These are phyloP conservation scores for Aythya baeri DNA, from an alignment of 2,113 vertebrate genomes.

Conservation along the genomic window DNA sequence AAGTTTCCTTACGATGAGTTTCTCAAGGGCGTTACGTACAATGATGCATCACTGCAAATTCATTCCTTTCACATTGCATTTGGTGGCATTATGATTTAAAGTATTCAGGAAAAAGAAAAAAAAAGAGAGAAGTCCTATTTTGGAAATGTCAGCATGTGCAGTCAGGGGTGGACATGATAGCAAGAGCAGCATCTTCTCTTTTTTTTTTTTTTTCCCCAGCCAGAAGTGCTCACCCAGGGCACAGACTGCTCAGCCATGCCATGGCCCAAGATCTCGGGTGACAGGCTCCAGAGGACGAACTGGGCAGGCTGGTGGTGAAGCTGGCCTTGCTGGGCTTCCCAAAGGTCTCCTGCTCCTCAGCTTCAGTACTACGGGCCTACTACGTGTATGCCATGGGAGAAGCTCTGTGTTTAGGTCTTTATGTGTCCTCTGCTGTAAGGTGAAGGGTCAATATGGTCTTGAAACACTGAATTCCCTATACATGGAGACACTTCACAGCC, in stretches of 20 bases:
- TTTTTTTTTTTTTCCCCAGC: background rate
- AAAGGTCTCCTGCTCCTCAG: background rate
- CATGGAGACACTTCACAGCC: background rate
- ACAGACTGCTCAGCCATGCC: background rate
- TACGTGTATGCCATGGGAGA: accelerated
- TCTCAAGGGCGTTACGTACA: background rate
- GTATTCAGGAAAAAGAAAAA: background rate
- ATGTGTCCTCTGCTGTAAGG: background rate
- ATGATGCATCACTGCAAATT: background rate
- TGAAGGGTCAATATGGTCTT: background rate
- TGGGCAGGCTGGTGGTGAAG: background rate
- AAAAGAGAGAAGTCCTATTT: background rate
- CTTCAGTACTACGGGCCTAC: background rate
- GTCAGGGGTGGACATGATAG: background rate
- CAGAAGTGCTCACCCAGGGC: background rate
- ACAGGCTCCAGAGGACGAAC: background rate
- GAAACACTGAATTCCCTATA: background rate
- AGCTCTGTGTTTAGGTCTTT: background rate
- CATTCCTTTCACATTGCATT: background rate
- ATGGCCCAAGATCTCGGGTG: background rate
- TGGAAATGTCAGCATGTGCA: background rate
- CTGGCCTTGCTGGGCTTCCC: background rate
- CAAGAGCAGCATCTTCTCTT: background rate
- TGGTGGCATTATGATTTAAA: background rate
- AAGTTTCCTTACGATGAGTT: background rate